phyloP scores from a whole-genome alignment of 2,113 vertebrate genomes.

The Oryzias curvinotus region DNA sequence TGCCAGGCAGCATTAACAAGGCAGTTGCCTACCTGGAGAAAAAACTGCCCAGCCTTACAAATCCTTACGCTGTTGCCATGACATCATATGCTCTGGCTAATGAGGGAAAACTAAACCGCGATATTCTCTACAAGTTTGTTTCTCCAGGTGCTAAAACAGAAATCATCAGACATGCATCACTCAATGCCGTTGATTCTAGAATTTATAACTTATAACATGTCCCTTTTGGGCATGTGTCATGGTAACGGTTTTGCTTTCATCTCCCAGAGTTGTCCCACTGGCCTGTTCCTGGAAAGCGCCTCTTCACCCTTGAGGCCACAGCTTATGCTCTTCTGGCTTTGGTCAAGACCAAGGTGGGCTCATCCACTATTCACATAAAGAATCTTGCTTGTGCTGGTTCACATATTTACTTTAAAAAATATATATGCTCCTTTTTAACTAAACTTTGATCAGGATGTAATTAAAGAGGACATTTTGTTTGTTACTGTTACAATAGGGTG shows the following conservation, averaged over 20 bases:
- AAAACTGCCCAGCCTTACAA: constrained; percentile 62
- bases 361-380: background rate
- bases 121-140: constrained; percentile 58
- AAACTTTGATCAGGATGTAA: too few relatives aligned
- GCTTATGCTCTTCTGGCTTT: constrained; percentile 86
- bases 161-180: background rate
- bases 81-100: constrained; percentile 82
- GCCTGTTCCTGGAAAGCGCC: constrained; percentile 62
- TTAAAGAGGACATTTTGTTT: too few relatives aligned
- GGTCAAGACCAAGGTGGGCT: constrained; percentile 59
- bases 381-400: too few relatives aligned
- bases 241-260: background rate
- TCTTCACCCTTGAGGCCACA: constrained; percentile 83
- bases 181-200: too few relatives aligned
- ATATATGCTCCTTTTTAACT: too few relatives aligned
- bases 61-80: constrained; percentile 84
- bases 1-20: constrained; percentile 70
- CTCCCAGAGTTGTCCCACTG: constrained; percentile 74
- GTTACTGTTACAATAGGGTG: too few relatives aligned
- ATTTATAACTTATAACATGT: too few relatives aligned
- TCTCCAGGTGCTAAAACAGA: constrained; percentile 64
- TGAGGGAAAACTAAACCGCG: constrained; percentile 46
- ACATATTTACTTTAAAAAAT: too few relatives aligned
- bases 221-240: background rate
- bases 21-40: constrained; percentile 70